phyloP scores from a whole-genome alignment of 2,888 invertebrate species.

The Creontiades dilutus region DNA sequence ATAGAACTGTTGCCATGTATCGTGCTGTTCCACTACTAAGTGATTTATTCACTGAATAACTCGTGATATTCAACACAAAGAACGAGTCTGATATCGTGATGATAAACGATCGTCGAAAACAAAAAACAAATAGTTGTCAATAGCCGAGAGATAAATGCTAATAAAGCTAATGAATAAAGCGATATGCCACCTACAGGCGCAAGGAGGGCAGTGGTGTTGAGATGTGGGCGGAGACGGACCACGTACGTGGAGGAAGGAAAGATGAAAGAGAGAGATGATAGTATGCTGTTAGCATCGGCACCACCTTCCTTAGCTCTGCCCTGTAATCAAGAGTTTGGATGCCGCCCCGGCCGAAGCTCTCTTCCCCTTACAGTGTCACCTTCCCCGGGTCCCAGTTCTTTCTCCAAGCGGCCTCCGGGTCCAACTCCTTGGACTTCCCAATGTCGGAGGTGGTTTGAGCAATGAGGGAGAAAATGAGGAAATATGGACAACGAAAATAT shows the following conservation, averaged over 20 bases:
- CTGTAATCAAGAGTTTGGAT: constrained; percentile 68
- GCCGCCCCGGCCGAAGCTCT: constrained; percentile 38
- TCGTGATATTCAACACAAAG: no score
- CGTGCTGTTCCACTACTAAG: no score
- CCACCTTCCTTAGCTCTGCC: constrained; percentile 69
- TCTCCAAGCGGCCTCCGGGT: not conserved
- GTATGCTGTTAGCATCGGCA: constrained; percentile 71
- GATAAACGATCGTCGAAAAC: not conserved
- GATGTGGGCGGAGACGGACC: constrained; percentile 71
- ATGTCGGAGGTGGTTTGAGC: not conserved
- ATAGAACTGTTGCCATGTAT: no score
- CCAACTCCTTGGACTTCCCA: not conserved
- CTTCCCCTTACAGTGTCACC: constrained; percentile 43
- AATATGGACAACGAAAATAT: not conserved
- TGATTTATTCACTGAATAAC: no score
- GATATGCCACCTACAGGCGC: constrained; percentile 60
- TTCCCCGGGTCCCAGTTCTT: constrained; percentile 34
- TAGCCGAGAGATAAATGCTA: constrained; percentile 56
- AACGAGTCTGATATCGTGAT: no score
- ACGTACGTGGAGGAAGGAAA: constrained; percentile 68
- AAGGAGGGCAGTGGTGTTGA: constrained; percentile 66
- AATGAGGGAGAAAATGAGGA: not conserved
- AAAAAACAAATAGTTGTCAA: constrained; percentile 62
- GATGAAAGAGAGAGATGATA: constrained; percentile 70
- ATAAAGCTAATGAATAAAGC: constrained; percentile 66